Percentiles rank a stretch among this genome's conserved stretches.
These are phyloP conservation scores for Choreutis nemorana DNA, from an alignment of 2,888 invertebrate genomes.

Conservation along the genomic window DNA sequence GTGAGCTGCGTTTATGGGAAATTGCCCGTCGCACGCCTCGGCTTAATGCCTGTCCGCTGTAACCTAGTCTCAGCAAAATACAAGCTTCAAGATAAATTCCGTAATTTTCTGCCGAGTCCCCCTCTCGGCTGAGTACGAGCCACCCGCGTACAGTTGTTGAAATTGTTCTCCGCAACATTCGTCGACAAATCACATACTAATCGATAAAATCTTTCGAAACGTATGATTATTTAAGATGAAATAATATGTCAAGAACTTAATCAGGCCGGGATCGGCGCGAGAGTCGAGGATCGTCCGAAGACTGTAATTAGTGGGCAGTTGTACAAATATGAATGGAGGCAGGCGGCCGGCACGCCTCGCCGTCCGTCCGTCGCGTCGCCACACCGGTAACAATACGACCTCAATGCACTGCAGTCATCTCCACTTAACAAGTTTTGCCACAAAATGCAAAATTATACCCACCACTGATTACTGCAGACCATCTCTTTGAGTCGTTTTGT, in stretches of 20 bases:
- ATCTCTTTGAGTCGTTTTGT: conserved; percentile 4
- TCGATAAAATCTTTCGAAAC: conserved; percentile 11
- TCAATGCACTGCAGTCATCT: conserved; percentile 9
- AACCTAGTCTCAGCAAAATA: conserved; percentile 9
- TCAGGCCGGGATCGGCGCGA: conserved; percentile 31
- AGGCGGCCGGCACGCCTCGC: conserved; percentile 21
- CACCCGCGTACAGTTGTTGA: conserved; percentile 15
- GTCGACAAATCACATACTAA: conserved; percentile 12
- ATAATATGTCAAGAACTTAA: conserved; percentile 50
- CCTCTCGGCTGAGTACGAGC: conserved; percentile 8
- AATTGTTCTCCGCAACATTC: conserved; percentile 9
- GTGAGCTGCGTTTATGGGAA: conserved; percentile 31
- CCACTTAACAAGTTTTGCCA: conserved; percentile 5
- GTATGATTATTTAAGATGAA: conserved; percentile 26
- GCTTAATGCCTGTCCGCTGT: conserved; percentile 19
- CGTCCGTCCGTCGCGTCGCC: conserved; percentile 20
- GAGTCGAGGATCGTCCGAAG: conserved; percentile 19
- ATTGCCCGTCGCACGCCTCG: conserved; percentile 22
- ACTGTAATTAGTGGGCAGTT: conserved; percentile 51
- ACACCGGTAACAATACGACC: conserved; percentile 22
- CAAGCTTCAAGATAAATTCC: conserved; percentile 20
- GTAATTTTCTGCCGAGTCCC: conserved; percentile 19
- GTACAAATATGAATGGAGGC: conserved; percentile 50
- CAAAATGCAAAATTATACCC: conserved; percentile 12
- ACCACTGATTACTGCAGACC: conserved; percentile 7